Evolutionary conservation across 2,888 invertebrate species (phyloP), one percentile per base, ranked within the genome.

Genomic region (Agrilus cyanescens): DNA sequence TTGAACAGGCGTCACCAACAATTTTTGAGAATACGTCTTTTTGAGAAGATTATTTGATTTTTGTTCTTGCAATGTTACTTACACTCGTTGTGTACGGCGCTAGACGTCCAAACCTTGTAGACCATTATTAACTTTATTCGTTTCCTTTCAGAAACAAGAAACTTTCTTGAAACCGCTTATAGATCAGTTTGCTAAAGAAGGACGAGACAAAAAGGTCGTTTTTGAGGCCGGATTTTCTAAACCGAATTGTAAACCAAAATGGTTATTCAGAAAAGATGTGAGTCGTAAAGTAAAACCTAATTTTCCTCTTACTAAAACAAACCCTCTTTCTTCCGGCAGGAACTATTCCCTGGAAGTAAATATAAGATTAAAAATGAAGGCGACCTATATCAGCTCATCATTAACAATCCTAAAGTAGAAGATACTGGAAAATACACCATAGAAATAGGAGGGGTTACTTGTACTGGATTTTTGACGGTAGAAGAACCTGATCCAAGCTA

Each of bases 371-470:
- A 85, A 57, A 85, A 82, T 59, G 94, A 96, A 63, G 86, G 85
- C 57, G 91, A 94, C 60, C 78, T 82, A 1, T 95, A 97, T 66
- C 86, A 84, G 58, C 73, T 98, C 50, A 84, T 89, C 51, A 91
- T 99, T 57, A 76, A 76, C 63, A 80, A 78, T 57, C 95, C 98
- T 1, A 91, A 89, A 70, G 88, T 89, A 31, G 97, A 98, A 56
- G 98, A 99, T 65, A 87, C 87, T 53, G 98, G 96, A 56, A 94
- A 94, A 72, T 96, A 95, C 62, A 89, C 88, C 0, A 83, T 95
- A 57, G 94, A 97, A 71, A 90, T 96, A 55, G 85, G 88, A 57
- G 91, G 94, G 41, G 77, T 88, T 38, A 79, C 82, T 41, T 87
- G 86, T 54, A 85, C 89, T 14, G 95, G 85, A 36, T 89, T 90